Evolutionary conservation across 2,888 invertebrate species (phyloP), one percentile per base, ranked within the genome.

Genomic region (Aporophyla nigra): DNA sequence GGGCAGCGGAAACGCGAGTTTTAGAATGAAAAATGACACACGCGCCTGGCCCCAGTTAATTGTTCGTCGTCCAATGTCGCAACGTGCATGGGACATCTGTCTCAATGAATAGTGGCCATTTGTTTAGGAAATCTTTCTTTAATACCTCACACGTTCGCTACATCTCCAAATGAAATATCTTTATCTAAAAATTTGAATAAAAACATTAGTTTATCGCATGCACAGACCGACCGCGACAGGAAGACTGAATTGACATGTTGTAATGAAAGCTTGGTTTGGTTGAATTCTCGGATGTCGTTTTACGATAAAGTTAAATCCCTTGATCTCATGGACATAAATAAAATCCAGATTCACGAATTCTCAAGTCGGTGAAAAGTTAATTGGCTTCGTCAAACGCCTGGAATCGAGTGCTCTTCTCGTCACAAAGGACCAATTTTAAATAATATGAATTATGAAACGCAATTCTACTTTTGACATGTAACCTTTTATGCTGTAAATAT

Each of bases 21-120:
- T 87, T 86, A 76, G 62, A 86, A 90, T 91, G 90, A 91, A 91
- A 91, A 92, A 92, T 91, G 84, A 89, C 88, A 86, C 83, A 86
- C 77, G 82, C 62, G 72, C 69, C 72, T 79, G 72, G 58, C 33
- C 76, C 33, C 62, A 51, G 79, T 84, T 88, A 89, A 88, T 88
- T 88, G 82, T 78, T 80, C 68, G 16, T 62, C 70, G 71, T 24
- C 19, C 16, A 74, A 76, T 77, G 78, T 79, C 58, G 81, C 74
- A 81, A 78, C 62, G 27, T 69, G 66, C 51, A 71, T 27, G 72
- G 54, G 79, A 82, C 82, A 82, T 78, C 85, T 85, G 86, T 86
- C 80, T 58, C 40, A 69, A 72, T 84, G 86, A 86, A 79, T 84
- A 71, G 82, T 84, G 78, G 70, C 61, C 80, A 76, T 86, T 82